Evolutionary conservation across 2,888 invertebrate genomes (phyloP).

Genomic region (Tachina fera): DNA sequence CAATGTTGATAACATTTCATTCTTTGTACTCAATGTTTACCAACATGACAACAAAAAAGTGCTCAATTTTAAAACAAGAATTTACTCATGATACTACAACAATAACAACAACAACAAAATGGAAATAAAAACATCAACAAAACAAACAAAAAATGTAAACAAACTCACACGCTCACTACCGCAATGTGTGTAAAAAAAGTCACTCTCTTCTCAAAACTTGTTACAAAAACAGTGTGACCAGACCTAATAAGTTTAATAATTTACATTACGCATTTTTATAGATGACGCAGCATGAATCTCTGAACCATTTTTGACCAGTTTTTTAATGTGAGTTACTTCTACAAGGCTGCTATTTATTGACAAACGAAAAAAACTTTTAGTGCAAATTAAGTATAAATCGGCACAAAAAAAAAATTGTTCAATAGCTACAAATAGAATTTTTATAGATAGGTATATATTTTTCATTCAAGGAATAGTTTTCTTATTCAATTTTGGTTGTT

Average conservation of each 20-base stretch:
- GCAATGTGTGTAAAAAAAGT: background rate
- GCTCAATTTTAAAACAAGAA: conserved; percentile 25
- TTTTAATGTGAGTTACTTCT: too few relatives aligned
- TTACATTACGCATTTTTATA: too few relatives aligned
- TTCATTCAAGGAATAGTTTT: too few relatives aligned
- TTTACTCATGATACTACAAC: background rate
- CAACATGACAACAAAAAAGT: background rate
- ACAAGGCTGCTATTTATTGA: too few relatives aligned
- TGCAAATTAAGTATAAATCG: too few relatives aligned
- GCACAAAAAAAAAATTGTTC: too few relatives aligned
- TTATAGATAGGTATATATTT: too few relatives aligned
- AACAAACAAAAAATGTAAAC: conserved; percentile 35
- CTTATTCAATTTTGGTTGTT: too few relatives aligned
- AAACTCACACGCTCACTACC: background rate
- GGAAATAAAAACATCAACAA: background rate
- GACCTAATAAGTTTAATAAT: background rate
- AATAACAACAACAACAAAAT: conserved; percentile 2
- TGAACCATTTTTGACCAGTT: too few relatives aligned
- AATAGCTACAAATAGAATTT: too few relatives aligned
- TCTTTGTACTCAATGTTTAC: conserved; percentile 6
- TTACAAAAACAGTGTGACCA: background rate
- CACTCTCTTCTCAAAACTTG: background rate
- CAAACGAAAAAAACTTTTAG: too few relatives aligned
- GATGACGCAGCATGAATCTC: too few relatives aligned
- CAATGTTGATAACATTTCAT: background rate